Evolutionary conservation across 2,888 invertebrate genomes (phyloP).

Genomic region (Eubasilissa splendida): DNA sequence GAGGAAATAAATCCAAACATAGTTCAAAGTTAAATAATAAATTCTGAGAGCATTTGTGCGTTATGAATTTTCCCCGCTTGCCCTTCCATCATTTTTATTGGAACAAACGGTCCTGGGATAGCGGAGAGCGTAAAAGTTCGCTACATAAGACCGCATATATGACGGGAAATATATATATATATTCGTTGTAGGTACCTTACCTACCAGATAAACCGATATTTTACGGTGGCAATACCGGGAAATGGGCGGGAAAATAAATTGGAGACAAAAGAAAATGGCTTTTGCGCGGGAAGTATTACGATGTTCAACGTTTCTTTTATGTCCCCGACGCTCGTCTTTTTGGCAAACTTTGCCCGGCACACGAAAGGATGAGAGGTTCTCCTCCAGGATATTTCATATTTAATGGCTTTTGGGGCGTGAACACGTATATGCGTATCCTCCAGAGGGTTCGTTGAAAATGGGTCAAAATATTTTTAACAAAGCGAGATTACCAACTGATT

Average conservation of each 20-base stretch:
- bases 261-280: slow-evolving; percentile 58
- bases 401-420: slow-evolving; percentile 3
- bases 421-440: neutral
- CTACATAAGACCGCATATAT: neutral
- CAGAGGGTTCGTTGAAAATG: too few species aligned
- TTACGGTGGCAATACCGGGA: slow-evolving; percentile 56
- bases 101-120: slow-evolving; percentile 19
- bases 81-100: slow-evolving; percentile 46
- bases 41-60: slow-evolving; percentile 41
- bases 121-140: slow-evolving; percentile 28
- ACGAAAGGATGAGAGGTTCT: neutral
- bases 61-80: slow-evolving; percentile 32
- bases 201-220: slow-evolving; percentile 55
- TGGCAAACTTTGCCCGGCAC: neutral
- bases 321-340: slow-evolving; percentile 42
- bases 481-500: too few species aligned
- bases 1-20: slow-evolving; percentile 21
- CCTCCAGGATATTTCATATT: neutral
- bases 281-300: slow-evolving; percentile 57
- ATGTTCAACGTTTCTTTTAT: slow-evolving; percentile 58
- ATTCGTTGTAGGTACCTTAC: slow-evolving; percentile 1
- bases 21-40: slow-evolving; percentile 40
- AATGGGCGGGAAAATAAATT: slow-evolving; percentile 57
- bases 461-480: too few species aligned
- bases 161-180: slow-evolving; percentile 24